Evolutionary conservation across 2,113 vertebrate genomes (phyloP).

Genomic region (cat (Felis catus)): F.catus_Fca126_mat1.0 CM031420.1:49931501-49932000

Average conservation of each 20-base stretch:
- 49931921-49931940: neutral
- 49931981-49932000: neutral
- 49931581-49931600: neutral
- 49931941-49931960: neutral
- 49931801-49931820: neutral
- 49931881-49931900: neutral
- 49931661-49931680: neutral
- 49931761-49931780: neutral
- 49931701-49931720: neutral
- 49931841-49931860: neutral
- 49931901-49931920: neutral
- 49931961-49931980: neutral
- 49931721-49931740: neutral
- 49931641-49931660: neutral
- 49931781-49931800: neutral
- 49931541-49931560: constrained; percentile 1
- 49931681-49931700: neutral
- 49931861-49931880: neutral
- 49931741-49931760: neutral
- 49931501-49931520: neutral
- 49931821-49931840: neutral
- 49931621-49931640: neutral
- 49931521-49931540: neutral
- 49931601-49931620: neutral
- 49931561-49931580: neutral